Percentiles rank a stretch among this genome's conserved stretches.
phyloP scores from a whole-genome alignment of 1,140 invertebrate genomes.

The Penaeus chinensis region DNA sequence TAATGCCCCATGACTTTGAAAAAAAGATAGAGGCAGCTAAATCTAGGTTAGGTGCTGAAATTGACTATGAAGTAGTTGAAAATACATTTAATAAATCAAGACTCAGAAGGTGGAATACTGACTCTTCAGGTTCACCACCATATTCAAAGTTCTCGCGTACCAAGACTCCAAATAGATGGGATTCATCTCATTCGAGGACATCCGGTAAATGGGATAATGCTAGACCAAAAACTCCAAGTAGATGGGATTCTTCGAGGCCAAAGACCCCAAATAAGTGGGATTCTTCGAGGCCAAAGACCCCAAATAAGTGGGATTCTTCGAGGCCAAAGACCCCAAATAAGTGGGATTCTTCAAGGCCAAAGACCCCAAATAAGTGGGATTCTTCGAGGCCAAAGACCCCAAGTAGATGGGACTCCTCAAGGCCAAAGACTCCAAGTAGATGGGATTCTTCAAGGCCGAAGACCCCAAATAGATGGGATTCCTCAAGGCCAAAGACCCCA shows the following conservation, averaged over 20 bases:
- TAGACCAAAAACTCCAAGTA: conserved; percentile 36
- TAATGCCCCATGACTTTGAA: too few species aligned
- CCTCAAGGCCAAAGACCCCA: conserved; percentile 20
- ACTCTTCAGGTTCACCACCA: too few species aligned
- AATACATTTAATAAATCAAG: neutral
- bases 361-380: conserved; percentile 43
- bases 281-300: conserved; percentile 38
- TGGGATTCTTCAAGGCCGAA: conserved; percentile 23
- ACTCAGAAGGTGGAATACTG: too few species aligned
- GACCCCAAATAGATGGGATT: conserved; percentile 40
- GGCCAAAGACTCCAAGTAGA: conserved; percentile 37
- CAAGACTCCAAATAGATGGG: conserved; percentile 32
- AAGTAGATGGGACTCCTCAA: conserved; percentile 25
- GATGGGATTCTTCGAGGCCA: conserved; percentile 34
- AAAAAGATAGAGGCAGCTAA: too few species aligned
- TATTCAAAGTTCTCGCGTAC: neutral
- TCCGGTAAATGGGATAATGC: conserved; percentile 14
- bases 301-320: conserved; percentile 39
- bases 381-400: conserved; percentile 37
- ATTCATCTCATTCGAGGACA: neutral
- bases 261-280: conserved; percentile 48
- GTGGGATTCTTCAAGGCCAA: conserved; percentile 38
- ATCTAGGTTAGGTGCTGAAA: too few species aligned
- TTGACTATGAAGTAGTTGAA: too few species aligned
- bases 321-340: conserved; percentile 34